Evolutionary conservation across 1,140 invertebrate species (phyloP).

Genomic region (Nymphalis io): DNA sequence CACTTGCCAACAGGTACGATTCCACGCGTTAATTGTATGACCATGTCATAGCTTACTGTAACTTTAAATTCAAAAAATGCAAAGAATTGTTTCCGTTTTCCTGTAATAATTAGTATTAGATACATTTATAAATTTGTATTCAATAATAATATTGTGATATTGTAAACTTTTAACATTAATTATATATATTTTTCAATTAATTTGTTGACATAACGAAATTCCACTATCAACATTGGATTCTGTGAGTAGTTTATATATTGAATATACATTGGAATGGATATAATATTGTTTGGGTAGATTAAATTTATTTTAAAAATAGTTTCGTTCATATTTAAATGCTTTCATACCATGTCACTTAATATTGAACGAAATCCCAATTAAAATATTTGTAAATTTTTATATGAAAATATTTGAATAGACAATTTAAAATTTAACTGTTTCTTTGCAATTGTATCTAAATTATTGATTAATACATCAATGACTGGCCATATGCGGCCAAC

Average conservation of each 20-base stretch:
- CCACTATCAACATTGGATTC: too few species aligned
- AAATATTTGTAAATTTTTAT: slow-evolving; percentile 1
- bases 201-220: too few species aligned
- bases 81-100: background rate
- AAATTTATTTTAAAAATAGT: slow-evolving; percentile 5
- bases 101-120: background rate
- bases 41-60: slow-evolving; percentile 21
- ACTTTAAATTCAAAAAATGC: background rate
- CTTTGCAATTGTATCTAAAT: background rate
- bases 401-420: slow-evolving; percentile 4
- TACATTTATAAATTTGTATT: background rate
- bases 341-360: background rate
- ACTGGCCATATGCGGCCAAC: slow-evolving; percentile 22
- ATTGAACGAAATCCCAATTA: background rate
- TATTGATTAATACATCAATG: slow-evolving; percentile 13
- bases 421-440: background rate
- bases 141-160: too few species aligned
- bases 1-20: slow-evolving; percentile 44
- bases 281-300: slow-evolving; percentile 1
- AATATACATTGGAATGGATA: too few species aligned
- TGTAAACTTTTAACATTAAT: too few species aligned
- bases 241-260: background rate
- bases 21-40: slow-evolving; percentile 44
- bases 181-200: too few species aligned
- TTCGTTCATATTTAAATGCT: background rate